These are phyloP conservation scores for Tyrophagus putrescentiae DNA, from an alignment of 1,140 invertebrate species.

Conservation along the genomic window DNA sequence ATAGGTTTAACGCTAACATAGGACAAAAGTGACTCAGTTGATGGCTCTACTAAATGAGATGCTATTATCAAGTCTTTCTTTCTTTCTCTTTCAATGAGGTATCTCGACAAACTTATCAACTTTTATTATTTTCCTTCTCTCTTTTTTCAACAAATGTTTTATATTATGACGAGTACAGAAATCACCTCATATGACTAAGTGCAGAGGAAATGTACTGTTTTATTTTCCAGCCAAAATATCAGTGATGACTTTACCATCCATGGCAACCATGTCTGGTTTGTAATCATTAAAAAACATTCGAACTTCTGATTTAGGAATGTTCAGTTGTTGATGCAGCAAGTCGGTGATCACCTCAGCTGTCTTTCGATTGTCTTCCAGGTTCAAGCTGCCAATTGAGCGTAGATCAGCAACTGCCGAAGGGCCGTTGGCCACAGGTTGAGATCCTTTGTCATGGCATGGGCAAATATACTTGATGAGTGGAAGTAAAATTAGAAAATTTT, in stretches of 20 bases:
- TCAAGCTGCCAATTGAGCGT: constrained; percentile 3
- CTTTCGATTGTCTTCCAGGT: not conserved
- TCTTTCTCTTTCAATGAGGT: no score
- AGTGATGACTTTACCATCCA: no score
- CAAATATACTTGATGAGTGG: not conserved
- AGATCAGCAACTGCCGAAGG: not conserved
- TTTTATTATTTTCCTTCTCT: not conserved
- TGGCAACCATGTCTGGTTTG: not conserved
- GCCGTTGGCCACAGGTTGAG: not conserved
- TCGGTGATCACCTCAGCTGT: not conserved
- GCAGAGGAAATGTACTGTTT: no score
- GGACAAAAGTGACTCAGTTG: no score
- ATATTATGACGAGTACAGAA: no score
- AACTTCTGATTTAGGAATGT: not conserved
- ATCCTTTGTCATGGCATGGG: not conserved
- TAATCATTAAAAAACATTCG: constrained; percentile 1
- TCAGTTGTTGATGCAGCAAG: not conserved
- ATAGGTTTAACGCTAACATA: no score
- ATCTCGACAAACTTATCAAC: not conserved
- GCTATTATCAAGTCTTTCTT: not conserved
- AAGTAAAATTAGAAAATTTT: not conserved
- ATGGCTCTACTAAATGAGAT: no score
- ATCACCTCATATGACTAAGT: no score
- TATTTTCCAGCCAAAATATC: not conserved
- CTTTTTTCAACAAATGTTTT: no score